Percentiles rank a stretch among this genome's conserved stretches.
These are phyloP conservation scores for Polyploca ridens DNA, from an alignment of 2,888 invertebrate genomes.

Conservation along the genomic window DNA sequence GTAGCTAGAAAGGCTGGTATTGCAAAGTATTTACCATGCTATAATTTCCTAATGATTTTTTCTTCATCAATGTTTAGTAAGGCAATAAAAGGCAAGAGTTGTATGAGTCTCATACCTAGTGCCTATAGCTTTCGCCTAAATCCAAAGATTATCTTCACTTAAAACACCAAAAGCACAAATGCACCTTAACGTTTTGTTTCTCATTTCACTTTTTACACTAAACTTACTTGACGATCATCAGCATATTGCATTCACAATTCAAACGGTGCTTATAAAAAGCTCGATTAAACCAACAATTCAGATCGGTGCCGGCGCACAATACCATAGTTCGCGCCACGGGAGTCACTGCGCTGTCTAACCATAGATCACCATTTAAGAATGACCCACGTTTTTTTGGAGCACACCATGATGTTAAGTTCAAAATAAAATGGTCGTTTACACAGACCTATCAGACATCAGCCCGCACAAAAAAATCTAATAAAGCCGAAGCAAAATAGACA, in stretches of 20 bases:
- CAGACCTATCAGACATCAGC: slow-evolving; percentile 42
- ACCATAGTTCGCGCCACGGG: slow-evolving; percentile 78
- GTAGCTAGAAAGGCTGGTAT: too few relatives aligned
- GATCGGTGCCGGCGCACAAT: slow-evolving; percentile 66
- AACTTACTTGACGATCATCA: slow-evolving; percentile 45
- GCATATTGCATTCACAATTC: slow-evolving; percentile 59
- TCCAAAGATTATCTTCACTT: neutral
- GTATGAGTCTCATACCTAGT: neutral
- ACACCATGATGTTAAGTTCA: slow-evolving; percentile 26
- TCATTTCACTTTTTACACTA: slow-evolving; percentile 55
- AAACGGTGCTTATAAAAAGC: slow-evolving; percentile 71
- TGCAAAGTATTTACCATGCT: too few relatives aligned
- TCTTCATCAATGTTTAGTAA: too few relatives aligned
- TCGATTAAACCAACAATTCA: slow-evolving; percentile 81
- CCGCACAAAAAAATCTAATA: slow-evolving; percentile 73
- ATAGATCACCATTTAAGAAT: slow-evolving; percentile 34
- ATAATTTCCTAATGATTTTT: too few relatives aligned
- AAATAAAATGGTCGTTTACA: slow-evolving; percentile 46
- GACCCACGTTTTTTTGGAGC: slow-evolving; percentile 26
- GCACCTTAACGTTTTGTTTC: slow-evolving; percentile 18
- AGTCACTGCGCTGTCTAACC: slow-evolving; percentile 56
- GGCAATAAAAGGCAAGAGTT: too few relatives aligned
- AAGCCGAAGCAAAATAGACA: slow-evolving; percentile 75
- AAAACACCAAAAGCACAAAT: slow-evolving; percentile 15
- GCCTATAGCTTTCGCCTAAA: neutral